Percentiles rank a stretch among this genome's conserved stretches.
phyloP scores from a whole-genome alignment of 2,797 vertebrate genomes.

The Sebastes oblongus region DNA sequence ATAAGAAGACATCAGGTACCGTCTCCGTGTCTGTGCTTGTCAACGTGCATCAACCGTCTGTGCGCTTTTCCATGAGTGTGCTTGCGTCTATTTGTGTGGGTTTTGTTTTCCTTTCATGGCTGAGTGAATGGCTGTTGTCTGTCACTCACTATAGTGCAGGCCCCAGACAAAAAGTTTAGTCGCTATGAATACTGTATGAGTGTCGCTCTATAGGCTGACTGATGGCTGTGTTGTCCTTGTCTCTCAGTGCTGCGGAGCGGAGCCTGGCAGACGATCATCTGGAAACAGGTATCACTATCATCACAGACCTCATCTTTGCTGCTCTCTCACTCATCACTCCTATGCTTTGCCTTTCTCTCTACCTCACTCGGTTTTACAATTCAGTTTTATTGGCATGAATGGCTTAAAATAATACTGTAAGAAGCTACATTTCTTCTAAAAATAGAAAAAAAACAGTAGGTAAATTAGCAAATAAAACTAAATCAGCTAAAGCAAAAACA shows the following conservation, averaged over 20 bases:
- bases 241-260: slow-evolving; percentile 93
- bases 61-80: slow-evolving; percentile 54
- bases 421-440: neutral
- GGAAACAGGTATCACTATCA: slow-evolving; percentile 92
- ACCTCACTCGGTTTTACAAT: neutral
- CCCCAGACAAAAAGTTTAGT: slow-evolving; percentile 68
- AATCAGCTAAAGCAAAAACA: neutral
- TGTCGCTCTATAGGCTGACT: slow-evolving; percentile 67
- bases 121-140: slow-evolving; percentile 66
- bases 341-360: slow-evolving; percentile 5
- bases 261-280: slow-evolving; percentile 95
- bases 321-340: slow-evolving; percentile 22
- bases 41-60: slow-evolving; percentile 22
- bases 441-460: neutral
- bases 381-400: neutral
- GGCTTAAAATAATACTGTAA: neutral
- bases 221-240: slow-evolving; percentile 75
- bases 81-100: slow-evolving; percentile 51
- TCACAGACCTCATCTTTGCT: neutral
- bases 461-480: neutral
- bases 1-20: slow-evolving; percentile 98
- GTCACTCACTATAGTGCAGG: slow-evolving; percentile 59
- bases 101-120: slow-evolving; percentile 72
- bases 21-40: neutral
- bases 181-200: slow-evolving; percentile 76